Percentiles rank a stretch among this genome's conserved stretches.
Conservation (phyloP, 1,140 invertebrate species). For the Proales similis region DNA sequence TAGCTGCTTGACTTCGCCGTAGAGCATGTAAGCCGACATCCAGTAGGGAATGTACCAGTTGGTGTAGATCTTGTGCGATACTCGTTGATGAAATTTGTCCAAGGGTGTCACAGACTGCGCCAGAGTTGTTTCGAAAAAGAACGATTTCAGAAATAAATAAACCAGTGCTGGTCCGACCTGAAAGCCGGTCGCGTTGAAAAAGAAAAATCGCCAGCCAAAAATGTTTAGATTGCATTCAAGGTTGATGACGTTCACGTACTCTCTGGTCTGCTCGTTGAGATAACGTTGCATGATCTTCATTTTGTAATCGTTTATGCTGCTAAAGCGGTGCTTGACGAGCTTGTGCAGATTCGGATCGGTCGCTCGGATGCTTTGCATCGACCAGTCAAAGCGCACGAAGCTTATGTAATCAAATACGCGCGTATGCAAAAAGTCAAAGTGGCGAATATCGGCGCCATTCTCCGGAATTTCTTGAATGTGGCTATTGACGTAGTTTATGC, state of each 20-base stretch:
- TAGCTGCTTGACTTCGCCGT: conserved; percentile 30
- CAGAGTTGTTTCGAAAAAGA: conserved; percentile 59
- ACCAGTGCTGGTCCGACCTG: conserved; percentile 75
- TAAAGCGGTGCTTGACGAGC: conserved; percentile 12
- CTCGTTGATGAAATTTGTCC: conserved; percentile 67
- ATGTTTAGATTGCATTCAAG: conserved; percentile 29
- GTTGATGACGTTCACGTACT: conserved; percentile 30
- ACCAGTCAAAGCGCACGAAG: conserved; percentile 18
- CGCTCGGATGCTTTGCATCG: conserved; percentile 23
- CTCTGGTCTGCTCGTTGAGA: conserved; percentile 8
- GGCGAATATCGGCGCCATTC: conserved; percentile 76
- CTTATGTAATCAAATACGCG: background rate
- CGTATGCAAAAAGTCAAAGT: conserved; percentile 57
- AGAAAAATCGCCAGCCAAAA: conserved; percentile 28
- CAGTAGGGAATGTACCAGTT: conserved; percentile 18
- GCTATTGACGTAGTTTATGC: conserved; percentile 34
- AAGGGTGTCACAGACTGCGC: conserved; percentile 72
- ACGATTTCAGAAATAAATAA: conserved; percentile 60
- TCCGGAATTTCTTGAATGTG: conserved; percentile 73
- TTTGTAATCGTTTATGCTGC: conserved; percentile 28
- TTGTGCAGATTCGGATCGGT: background rate
- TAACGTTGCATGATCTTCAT: conserved; percentile 27
- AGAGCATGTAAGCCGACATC: conserved; percentile 26
- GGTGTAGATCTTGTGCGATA: conserved; percentile 68
- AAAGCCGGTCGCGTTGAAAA: conserved; percentile 40